Percentiles rank a stretch among this genome's conserved stretches.
These are phyloP conservation scores for Dolichopus griseipennis DNA, from an alignment of 2,888 invertebrate genomes.

Conservation along the genomic window DNA sequence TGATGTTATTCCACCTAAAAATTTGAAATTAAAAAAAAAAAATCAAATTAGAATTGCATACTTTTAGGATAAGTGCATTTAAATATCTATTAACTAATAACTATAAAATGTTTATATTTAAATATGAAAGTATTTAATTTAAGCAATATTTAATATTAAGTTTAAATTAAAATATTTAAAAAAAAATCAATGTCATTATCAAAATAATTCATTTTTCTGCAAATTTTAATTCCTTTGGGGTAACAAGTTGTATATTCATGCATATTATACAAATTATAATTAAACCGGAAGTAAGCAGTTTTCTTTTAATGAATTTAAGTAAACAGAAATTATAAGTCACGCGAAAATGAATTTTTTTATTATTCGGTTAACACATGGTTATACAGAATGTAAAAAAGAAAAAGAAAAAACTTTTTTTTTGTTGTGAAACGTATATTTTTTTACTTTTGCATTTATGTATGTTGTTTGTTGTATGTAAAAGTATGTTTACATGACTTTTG, in stretches of 20 bases:
- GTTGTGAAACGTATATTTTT: background rate
- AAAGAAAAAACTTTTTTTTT: background rate
- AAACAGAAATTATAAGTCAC: background rate
- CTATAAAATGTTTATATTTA: no score
- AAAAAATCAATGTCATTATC: no score
- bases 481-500: background rate
- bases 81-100: no score
- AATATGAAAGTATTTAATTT: no score
- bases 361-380: no score
- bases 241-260: no score
- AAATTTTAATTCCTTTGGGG: no score
- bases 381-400: background rate
- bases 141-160: no score
- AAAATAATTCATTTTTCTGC: no score
- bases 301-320: background rate
- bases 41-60: no score
- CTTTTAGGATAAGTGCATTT: no score
- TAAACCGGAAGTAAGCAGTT: background rate
- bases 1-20: conserved; percentile 2
- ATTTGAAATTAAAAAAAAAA: background rate
- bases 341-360: background rate
- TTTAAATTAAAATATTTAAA: no score
- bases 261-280: background rate
- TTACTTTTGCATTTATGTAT: background rate
- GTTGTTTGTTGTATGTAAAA: background rate